Evolutionary conservation across 2,113 vertebrate genomes (phyloP), one percentile per base, ranked within the genome.

Genomic region (Psophia crepitans): DNA sequence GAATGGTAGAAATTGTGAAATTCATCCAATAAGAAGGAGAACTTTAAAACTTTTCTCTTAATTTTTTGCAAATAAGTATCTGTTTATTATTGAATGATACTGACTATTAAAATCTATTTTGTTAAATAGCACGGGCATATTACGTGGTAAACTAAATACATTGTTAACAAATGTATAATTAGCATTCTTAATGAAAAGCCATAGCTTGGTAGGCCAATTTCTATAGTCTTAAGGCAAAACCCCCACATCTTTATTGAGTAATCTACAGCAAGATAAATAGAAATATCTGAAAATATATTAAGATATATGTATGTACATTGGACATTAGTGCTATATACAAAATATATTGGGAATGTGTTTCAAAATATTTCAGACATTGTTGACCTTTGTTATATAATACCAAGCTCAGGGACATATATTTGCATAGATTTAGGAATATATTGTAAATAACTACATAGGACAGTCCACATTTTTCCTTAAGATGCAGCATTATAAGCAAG

Each of bases 381-480:
- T 98, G 98, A 98, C 98, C 98, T 98, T 98, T 98, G 97, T 98
- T 98, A 98, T 97, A 97, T 98, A 97, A 98, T 95, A 97, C 92
- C 14, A 58, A 96, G 97, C 98, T 98, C n/a, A 39, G 95, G 93
- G 95, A 98, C 98, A 97, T 97, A 96, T 97, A 98, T 98, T 98
- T 98, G 98, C 98, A 98, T 98, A 98, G 98, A 97, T 98, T 98
- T 98, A 98, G 98, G 97, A 96, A 98, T 98, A 97, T 97, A 97
- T 98, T 98, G 98, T 98, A 98, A 98, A 98, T 98, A 98, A 98
- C 97, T 97, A 95, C 94, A 39, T 64, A 97, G 97, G 97, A 98
- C 98, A 97, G 96, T 97, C 94, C 97, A 96, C 98, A 98, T 98
- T 98, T 98, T 98, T 98, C 97, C 98, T 97, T 98, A 98, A 98